phyloP scores from a whole-genome alignment of 2,797 vertebrate species.

The Myotis pilosus region DNA sequence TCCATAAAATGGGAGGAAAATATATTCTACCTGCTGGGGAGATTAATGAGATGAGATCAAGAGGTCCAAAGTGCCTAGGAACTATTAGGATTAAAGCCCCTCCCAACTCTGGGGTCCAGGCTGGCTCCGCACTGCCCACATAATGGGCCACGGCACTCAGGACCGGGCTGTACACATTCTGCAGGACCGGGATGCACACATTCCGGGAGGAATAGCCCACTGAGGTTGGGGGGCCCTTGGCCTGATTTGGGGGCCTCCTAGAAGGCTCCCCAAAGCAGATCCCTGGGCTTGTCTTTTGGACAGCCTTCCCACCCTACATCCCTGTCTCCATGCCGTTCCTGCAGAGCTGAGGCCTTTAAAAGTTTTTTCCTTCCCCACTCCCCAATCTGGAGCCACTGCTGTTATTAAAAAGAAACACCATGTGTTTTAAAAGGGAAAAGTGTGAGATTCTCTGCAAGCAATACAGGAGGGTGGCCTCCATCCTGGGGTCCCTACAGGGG shows the following conservation, averaged over 20 bases:
- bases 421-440: constrained; percentile 87
- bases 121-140: neutral
- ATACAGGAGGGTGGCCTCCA: constrained; percentile 65
- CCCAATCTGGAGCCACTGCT: constrained; percentile 56
- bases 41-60: neutral
- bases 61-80: neutral
- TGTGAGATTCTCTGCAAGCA: constrained; percentile 82
- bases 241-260: constrained; percentile 15
- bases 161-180: neutral
- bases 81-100: neutral
- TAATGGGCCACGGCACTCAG: neutral
- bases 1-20: neutral
- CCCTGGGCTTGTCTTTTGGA: constrained; percentile 7
- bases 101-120: neutral
- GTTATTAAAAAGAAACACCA: constrained; percentile 80
- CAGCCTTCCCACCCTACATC: neutral
- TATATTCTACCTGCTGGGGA: neutral
- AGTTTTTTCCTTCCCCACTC: constrained; percentile 43
- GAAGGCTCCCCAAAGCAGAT: constrained; percentile 29
- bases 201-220: neutral
- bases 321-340: neutral
- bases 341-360: constrained; percentile 69
- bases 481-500: constrained; percentile 43
- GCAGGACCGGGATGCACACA: neutral
- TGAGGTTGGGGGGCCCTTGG: neutral